phyloP scores from a whole-genome alignment of 2,797 vertebrate genomes.

The Esox masquinongy region DNA sequence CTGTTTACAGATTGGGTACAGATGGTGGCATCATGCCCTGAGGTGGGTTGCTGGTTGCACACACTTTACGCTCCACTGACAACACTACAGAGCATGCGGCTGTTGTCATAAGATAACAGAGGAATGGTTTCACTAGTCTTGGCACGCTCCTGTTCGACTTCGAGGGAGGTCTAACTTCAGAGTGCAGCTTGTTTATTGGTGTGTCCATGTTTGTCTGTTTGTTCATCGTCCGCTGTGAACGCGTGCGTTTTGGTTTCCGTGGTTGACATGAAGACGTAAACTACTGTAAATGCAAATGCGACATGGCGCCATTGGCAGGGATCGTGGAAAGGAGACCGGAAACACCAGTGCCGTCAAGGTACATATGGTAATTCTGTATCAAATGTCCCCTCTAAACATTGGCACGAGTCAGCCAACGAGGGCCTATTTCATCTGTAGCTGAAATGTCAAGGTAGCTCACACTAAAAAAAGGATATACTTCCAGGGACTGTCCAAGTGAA shows the following conservation, averaged over 20 bases:
- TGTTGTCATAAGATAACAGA: not conserved
- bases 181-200: not conserved
- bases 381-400: not conserved
- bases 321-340: not conserved
- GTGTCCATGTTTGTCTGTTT: not conserved
- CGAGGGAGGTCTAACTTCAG: not conserved
- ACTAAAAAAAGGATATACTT: not conserved
- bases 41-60: not conserved
- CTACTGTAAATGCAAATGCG: not conserved
- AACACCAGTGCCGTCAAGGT: not conserved
- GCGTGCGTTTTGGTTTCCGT: not conserved
- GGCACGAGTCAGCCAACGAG: not conserved
- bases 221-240: not conserved
- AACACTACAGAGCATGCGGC: not conserved
- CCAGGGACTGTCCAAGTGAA: not conserved
- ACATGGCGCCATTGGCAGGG: not conserved
- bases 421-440: not conserved
- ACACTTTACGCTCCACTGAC: conserved; percentile 2
- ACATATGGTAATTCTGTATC: not conserved
- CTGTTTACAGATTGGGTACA: conserved; percentile 7
- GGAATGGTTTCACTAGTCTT: not conserved
- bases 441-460: conserved; percentile 3
- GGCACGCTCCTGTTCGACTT: not conserved
- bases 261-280: not conserved
- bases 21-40: conserved; percentile 9